These are phyloP conservation scores for Olivierus martensii DNA, from an alignment of 1,140 invertebrate genomes.

Conservation along the genomic window DNA sequence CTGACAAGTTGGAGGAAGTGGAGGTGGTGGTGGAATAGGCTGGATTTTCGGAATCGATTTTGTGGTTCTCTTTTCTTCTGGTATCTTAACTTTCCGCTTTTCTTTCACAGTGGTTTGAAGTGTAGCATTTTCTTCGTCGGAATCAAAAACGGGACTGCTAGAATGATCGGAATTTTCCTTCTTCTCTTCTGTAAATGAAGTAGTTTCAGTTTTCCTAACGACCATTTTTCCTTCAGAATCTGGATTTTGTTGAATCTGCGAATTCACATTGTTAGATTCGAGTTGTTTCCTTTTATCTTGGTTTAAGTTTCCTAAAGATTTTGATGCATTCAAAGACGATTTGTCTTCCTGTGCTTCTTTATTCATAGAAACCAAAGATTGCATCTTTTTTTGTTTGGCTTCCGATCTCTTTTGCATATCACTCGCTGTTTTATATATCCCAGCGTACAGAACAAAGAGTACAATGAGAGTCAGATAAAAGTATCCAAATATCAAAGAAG, in stretches of 20 bases:
- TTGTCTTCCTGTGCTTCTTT: slow-evolving; percentile 24
- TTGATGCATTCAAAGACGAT: slow-evolving; percentile 2
- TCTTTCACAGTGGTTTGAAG: no score
- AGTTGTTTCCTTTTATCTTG: slow-evolving; percentile 9
- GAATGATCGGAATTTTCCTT: slow-evolving; percentile 42
- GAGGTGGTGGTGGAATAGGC: no score
- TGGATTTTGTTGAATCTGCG: not conserved
- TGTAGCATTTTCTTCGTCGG: slow-evolving; percentile 65
- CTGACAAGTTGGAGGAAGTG: no score
- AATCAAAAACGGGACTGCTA: slow-evolving; percentile 88
- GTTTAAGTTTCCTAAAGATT: slow-evolving; percentile 10
- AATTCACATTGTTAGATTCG: not conserved
- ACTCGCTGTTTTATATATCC: slow-evolving; percentile 96
- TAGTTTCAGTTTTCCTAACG: slow-evolving; percentile 17
- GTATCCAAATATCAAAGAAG: slow-evolving; percentile 92
- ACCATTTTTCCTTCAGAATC: not conserved
- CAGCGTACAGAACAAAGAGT: slow-evolving; percentile 84
- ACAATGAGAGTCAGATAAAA: slow-evolving; percentile 94
- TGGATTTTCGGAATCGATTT: no score
- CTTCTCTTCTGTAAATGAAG: slow-evolving; percentile 17
- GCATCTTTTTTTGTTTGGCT: slow-evolving; percentile 84
- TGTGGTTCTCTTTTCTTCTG: no score
- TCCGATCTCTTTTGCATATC: slow-evolving; percentile 96
- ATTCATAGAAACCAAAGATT: slow-evolving; percentile 77
- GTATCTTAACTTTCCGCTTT: no score